phyloP scores from a whole-genome alignment of 2,888 invertebrate species.

The Ctena decussata region DNA sequence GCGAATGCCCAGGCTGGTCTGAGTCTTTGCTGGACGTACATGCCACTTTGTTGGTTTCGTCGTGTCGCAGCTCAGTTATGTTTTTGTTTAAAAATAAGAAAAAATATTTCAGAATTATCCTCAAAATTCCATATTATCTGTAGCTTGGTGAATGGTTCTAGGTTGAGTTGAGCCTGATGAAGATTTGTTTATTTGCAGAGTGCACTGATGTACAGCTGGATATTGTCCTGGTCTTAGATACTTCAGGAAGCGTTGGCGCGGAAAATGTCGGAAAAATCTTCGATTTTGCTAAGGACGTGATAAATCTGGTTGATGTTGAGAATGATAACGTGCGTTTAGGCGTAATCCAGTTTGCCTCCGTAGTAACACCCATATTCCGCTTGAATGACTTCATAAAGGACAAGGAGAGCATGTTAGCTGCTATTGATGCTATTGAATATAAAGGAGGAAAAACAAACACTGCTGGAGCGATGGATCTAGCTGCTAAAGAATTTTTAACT shows the following conservation, averaged over 20 bases:
- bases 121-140: too few relatives aligned
- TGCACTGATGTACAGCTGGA: constrained; percentile 39
- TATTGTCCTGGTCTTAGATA: constrained; percentile 49
- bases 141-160: too few relatives aligned
- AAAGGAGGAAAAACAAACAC: constrained; percentile 44
- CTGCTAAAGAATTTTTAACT: neutral
- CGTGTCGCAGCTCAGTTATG: too few relatives aligned
- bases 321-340: constrained; percentile 30
- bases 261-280: constrained; percentile 28
- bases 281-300: constrained; percentile 34
- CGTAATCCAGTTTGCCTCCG: constrained; percentile 33
- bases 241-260: constrained; percentile 43
- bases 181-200: constrained; percentile 30
- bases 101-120: too few relatives aligned
- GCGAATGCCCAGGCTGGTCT: too few relatives aligned
- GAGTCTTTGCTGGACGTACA: too few relatives aligned
- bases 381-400: constrained; percentile 18
- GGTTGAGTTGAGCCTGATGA: too few relatives aligned
- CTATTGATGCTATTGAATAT: constrained; percentile 24
- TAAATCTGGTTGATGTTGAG: constrained; percentile 33
- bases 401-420: constrained; percentile 28
- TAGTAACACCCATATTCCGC: constrained; percentile 17
- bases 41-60: too few relatives aligned
- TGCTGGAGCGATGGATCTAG: constrained; percentile 46
- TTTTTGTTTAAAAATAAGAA: too few relatives aligned